Evolutionary conservation across 1,140 invertebrate species (phyloP), one percentile per base, ranked within the genome.

Genomic region (Andrena cerasifolii): DNA sequence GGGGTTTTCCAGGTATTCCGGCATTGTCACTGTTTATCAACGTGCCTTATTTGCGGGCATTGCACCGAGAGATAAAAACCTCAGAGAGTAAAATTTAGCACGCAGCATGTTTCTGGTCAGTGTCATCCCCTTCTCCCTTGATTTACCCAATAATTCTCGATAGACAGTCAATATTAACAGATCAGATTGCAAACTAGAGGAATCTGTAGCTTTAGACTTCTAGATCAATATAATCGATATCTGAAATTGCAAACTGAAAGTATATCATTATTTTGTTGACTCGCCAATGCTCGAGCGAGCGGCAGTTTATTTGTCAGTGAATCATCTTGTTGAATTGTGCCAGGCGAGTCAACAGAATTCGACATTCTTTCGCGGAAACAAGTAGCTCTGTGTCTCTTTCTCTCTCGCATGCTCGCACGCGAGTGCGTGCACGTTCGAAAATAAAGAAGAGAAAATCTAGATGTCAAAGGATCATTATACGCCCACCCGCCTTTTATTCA

Each of bases 51-150:
- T 80, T 73, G 73, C 77, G 71, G 82, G 67, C 75, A 80, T 85
- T 87, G 86, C 80, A 83, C 83, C 63, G 78, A 81, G 81, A 79
- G 66, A 78, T 78, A 72, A 73, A 40, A 83, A 65, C 79, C 72
- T 81, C 66, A 66, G 74, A 59, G 79, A 80, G 73, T 86, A 82
- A 87, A 90, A 80, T 89, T 88, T 66, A 89, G 90, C 90, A 92
- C 90, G 90, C 82, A 86, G 90, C 90, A 91, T 91, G 90, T 90
- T 90, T 88, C 90, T 90, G 86, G 84, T 87, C 86, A 87, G 78
- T 87, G 86, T 87, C 77, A 79, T 75, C 79, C 86, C 84, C 47
- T 79, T 33, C 72, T 86, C 79, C 84, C 82, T 77, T 53, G 65
- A 79, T 74, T 74, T 78, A 85, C 82, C 74, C 83, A 40, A 82